Conservation (phyloP, 2,888 invertebrate genomes). For the Chloroclystis v-ata region DNA sequence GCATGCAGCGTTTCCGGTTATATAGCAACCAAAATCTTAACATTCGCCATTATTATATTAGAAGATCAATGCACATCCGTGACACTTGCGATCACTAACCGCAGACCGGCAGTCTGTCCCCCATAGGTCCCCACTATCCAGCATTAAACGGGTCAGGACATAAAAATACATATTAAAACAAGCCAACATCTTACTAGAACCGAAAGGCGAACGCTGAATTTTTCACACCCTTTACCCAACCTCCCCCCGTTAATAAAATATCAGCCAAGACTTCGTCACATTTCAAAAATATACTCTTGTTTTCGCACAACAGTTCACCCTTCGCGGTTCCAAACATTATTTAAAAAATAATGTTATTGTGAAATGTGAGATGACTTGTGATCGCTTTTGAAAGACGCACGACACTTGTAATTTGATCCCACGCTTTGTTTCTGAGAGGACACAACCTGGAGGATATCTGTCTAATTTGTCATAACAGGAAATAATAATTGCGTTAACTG, state of each 20-base stretch:
- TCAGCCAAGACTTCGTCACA: constrained; percentile 65
- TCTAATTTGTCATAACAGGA: too few species aligned
- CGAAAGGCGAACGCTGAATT: constrained; percentile 52
- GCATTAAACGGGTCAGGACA: constrained; percentile 39
- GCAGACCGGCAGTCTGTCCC: neutral
- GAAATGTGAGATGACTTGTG: neutral
- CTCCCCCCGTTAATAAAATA: constrained; percentile 63
- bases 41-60: too few species aligned
- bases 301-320: constrained; percentile 8
- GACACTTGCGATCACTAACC: too few species aligned
- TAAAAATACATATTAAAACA: constrained; percentile 56
- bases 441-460: too few species aligned
- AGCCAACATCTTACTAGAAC: constrained; percentile 43
- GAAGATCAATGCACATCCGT: too few species aligned
- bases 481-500: too few species aligned
- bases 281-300: constrained; percentile 42
- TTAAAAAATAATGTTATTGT: neutral
- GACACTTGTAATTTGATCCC: neutral
- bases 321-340: constrained; percentile 1
- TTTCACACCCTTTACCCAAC: constrained; percentile 52
- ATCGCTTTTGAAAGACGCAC: neutral
- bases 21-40: neutral
- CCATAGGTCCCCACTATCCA: constrained; percentile 17
- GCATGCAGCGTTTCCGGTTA: neutral
- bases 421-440: too few species aligned